These are phyloP conservation scores for Neolamprologus devosi DNA, from an alignment of 2,113 vertebrate genomes.

Conservation along the genomic window DNA sequence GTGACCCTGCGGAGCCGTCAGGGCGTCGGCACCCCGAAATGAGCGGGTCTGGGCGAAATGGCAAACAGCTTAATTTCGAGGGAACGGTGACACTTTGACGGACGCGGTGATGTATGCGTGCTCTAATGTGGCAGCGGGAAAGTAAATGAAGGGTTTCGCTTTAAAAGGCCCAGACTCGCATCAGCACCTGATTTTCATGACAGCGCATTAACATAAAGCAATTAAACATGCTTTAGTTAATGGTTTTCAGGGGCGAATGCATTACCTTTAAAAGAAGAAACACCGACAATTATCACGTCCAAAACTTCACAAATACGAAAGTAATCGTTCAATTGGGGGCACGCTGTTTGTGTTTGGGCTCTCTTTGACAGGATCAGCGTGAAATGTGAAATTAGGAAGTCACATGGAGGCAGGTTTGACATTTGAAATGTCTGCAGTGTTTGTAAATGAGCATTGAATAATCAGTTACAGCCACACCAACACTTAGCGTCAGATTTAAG, in stretches of 20 bases:
- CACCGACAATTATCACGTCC: neutral
- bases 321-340: neutral
- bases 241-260: neutral
- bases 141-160: neutral
- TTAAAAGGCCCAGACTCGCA: accelerated
- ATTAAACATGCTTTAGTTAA: neutral
- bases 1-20: neutral
- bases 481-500: neutral
- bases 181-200: neutral
- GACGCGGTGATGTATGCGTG: neutral
- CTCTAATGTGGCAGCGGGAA: neutral
- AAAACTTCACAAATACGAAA: neutral
- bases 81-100: neutral
- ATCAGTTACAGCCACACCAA: accelerated
- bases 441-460: neutral
- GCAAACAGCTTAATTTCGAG: slow-evolving; percentile 6
- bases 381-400: neutral
- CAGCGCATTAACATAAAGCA: neutral
- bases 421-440: neutral
- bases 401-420: neutral
- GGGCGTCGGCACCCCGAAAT: neutral
- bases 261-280: neutral
- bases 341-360: neutral
- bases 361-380: neutral
- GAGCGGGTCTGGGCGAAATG: neutral